Evolutionary conservation across 2,113 vertebrate species (phyloP).

Genomic region (Muntiacus reevesi): DNA sequence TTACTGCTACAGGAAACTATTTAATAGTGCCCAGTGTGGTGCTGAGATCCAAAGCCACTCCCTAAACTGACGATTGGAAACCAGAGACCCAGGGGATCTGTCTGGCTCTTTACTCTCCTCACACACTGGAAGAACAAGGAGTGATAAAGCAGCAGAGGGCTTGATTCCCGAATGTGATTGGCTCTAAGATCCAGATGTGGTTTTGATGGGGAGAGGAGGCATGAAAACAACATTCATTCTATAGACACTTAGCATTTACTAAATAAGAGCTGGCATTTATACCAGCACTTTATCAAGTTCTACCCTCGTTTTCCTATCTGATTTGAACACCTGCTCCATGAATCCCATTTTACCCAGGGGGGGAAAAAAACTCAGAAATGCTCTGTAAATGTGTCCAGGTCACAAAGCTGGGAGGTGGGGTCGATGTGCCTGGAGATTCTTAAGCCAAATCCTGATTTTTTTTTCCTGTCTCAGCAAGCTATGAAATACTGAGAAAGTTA

Average conservation of each 20-base stretch:
- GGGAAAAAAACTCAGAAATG: not conserved
- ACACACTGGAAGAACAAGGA: not conserved
- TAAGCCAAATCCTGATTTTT: not conserved
- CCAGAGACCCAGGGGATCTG: not conserved
- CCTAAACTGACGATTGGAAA: not conserved
- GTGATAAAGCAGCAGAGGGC: not conserved
- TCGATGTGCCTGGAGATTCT: not conserved
- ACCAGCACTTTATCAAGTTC: not conserved
- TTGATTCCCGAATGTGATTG: not conserved
- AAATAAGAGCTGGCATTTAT: not conserved
- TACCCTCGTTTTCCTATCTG: not conserved
- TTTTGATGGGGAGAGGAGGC: conserved; percentile 11
- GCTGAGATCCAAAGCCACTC: not conserved
- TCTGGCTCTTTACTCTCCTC: not conserved
- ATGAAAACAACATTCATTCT: not conserved
- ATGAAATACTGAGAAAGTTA: not conserved
- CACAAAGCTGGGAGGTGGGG: not conserved
- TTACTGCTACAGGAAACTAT: not conserved
- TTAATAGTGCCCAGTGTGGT: not conserved
- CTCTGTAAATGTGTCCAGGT: not conserved
- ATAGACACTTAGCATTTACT: not conserved
- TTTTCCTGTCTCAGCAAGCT: not conserved
- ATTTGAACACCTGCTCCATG: not conserved
- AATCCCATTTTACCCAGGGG: not conserved
- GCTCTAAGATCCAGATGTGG: not conserved